Evolutionary conservation across 2,797 vertebrate species (phyloP).

Genomic region (Eidolon dupreanum): DNA sequence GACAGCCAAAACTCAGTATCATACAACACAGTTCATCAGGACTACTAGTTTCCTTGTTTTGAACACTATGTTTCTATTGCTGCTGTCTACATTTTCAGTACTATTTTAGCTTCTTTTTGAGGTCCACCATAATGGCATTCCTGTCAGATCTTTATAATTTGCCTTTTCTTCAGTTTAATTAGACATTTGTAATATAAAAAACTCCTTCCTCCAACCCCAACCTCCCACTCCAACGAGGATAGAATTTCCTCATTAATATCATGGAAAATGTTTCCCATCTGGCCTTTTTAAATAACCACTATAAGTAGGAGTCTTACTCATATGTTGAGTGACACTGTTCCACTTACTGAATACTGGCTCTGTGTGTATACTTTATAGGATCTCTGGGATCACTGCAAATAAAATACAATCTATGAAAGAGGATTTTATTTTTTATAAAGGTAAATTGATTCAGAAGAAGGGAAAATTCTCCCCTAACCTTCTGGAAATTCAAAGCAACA

Average conservation of each 20-base stretch:
- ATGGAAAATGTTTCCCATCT: constrained; percentile 53
- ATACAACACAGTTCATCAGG: background rate
- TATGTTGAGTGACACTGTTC: constrained; percentile 39
- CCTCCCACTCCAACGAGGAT: background rate
- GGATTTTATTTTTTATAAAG: constrained; percentile 53
- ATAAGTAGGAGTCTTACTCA: constrained; percentile 46
- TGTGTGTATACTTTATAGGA: background rate
- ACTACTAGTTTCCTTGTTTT: background rate
- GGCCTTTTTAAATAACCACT: constrained; percentile 39
- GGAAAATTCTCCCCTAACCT: background rate
- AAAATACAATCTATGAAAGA: constrained; percentile 45
- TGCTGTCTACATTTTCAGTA: background rate
- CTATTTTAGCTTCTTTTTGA: background rate
- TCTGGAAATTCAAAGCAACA: constrained; percentile 35
- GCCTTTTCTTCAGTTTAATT: constrained; percentile 54
- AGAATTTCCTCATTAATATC: constrained; percentile 66
- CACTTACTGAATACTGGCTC: constrained; percentile 27
- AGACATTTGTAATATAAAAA: constrained; percentile 17
- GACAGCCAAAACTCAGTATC: background rate
- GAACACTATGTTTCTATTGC: background rate
- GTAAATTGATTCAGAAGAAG: constrained; percentile 36
- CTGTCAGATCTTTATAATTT: constrained; percentile 26
- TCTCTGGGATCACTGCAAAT: constrained; percentile 21
- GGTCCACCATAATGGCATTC: background rate
- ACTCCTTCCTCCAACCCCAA: background rate